Evolutionary conservation across 1,140 invertebrate genomes (phyloP), one percentile per base, ranked within the genome.

Genomic region (Drosophila eugracilis): DNA sequence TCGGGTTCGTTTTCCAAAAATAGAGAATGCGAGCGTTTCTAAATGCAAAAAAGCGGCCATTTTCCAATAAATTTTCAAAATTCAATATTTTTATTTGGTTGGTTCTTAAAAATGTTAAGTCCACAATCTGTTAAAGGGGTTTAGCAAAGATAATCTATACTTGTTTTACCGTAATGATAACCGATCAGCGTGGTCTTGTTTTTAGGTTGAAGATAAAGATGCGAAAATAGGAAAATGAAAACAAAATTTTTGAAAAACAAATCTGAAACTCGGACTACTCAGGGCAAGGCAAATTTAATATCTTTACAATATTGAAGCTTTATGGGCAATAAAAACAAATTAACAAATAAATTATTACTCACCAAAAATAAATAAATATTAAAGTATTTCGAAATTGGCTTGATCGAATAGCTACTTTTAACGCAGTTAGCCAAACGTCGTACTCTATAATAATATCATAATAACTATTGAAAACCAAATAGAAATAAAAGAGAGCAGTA

Each of bases 31-130:
- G 44, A 52, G 47, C 47, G 21, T 30, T 15, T 60, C 32, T 62
- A 78, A 45, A 59, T 7, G n/a, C 44, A 34, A 72, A 69, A 45
- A 71, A 67, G 62, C 63, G 58, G 58, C 47, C 44, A 66, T 50
- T 73, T 36, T 66, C 7, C 21, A 14, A 7, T 44, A 44, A 6
- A 41, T 53, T 66, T 59, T 59, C 49, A 59, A 55, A 75, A 62
- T 81, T 85, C 50, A 76, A 67, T 77, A 36, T 74, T 60, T 72
- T 78, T 70, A 65, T 73, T 62, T 49, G 45, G 34, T 72, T 73
- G 67, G 36, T 66, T 85, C 77, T 74, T 86, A 69, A 76, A 59
- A 69, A 80, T 50, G 54, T 45, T 80, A 60, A 80, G 76, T 86
- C 80, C 76, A 85, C 71, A 75, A 58, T 73, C 77, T 47, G 21